A percentile compares a stretch with the other conserved stretches of the same genome.
Conservation (phyloP, 2,797 vertebrate species). For the Artibeus lituratus region DNA sequence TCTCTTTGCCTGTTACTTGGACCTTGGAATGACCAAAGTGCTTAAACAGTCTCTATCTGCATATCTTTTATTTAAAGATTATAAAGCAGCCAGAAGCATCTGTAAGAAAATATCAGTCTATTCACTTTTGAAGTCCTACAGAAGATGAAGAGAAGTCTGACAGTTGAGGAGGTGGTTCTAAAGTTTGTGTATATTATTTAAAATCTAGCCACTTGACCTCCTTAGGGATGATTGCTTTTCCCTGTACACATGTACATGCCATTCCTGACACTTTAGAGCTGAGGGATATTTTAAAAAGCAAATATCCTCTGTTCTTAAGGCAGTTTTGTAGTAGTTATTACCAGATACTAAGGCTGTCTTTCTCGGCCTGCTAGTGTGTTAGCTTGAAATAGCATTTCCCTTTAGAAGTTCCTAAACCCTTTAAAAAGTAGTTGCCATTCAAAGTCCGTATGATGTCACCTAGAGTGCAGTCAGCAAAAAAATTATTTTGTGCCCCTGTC, state of each 20-base stretch:
- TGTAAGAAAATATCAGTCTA: neutral
- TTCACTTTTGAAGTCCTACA: neutral
- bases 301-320: neutral
- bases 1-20: neutral
- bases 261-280: neutral
- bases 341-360: neutral
- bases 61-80: neutral
- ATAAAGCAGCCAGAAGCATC: constrained; percentile 22
- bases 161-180: neutral
- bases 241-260: neutral
- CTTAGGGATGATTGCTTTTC: neutral
- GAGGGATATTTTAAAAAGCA: neutral
- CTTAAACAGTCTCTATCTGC: neutral
- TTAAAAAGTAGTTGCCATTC: neutral
- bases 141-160: neutral
- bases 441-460: neutral
- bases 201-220: neutral
- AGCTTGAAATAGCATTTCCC: neutral
- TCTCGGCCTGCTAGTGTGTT: neutral
- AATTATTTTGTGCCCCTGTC: neutral
- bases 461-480: neutral
- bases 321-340: neutral
- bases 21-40: neutral
- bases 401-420: neutral
- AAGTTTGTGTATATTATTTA: neutral